A percentile compares a stretch with the other conserved stretches of the same genome.
Evolutionary conservation across 2,888 invertebrate genomes (phyloP).

Genomic region (Temnothorax rugatulus): DNA sequence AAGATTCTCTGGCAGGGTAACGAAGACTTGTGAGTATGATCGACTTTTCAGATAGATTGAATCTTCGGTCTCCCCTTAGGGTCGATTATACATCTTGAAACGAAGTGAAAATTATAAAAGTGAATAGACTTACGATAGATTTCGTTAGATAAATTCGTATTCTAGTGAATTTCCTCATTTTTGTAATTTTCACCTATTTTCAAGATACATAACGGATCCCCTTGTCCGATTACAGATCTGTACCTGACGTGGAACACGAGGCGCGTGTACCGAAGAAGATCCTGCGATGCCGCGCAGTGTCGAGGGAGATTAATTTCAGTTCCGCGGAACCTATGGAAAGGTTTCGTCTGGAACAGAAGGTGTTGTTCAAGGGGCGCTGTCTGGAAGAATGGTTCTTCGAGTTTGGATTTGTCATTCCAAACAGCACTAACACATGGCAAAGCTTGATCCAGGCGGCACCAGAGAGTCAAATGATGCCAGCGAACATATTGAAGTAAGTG

Average conservation of each 20-base stretch:
- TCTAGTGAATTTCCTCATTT: too few relatives aligned
- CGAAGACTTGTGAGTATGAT: conserved; percentile 92
- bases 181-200: too few relatives aligned
- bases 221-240: conserved; percentile 87
- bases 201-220: too few relatives aligned
- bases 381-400: conserved; percentile 99
- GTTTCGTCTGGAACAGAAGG: conserved; percentile 96
- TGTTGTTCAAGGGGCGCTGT: conserved; percentile 94
- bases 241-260: conserved; percentile 96
- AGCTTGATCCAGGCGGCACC: conserved; percentile 99
- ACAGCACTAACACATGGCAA: conserved; percentile 99
- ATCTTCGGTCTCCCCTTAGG: too few relatives aligned
- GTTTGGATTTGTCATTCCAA: conserved; percentile 99
- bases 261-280: conserved; percentile 99
- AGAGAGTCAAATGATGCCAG: conserved; percentile 99
- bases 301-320: conserved; percentile 96
- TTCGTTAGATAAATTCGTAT: too few relatives aligned
- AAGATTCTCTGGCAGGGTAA: conserved; percentile 98
- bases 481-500: conserved; percentile 96
- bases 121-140: too few relatives aligned
- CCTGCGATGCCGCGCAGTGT: conserved; percentile 96
- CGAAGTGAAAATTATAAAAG: too few relatives aligned
- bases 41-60: background rate
- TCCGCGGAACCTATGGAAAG: conserved; percentile 97
- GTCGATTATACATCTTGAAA: too few relatives aligned